Evolutionary conservation across 2,113 vertebrate species (phyloP), one percentile per base, ranked within the genome.

Genomic region (Tetrao urogallus): DNA sequence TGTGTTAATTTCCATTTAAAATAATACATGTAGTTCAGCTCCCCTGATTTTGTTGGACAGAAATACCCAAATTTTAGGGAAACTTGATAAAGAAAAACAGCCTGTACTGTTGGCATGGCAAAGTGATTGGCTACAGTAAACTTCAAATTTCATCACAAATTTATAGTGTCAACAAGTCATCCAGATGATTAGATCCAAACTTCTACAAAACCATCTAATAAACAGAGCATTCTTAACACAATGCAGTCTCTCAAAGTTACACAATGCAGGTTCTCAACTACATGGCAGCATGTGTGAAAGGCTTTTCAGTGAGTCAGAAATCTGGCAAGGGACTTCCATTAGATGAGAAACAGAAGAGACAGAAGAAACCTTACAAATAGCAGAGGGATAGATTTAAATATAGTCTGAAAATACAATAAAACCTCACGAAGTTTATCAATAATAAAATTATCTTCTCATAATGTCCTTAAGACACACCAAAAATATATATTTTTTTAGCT

Each of bases 291-390:
- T 82, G 50, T 84, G 77, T 85, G 92, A 97, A 91, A 90, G 50
- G 61, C 93, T 91, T 91, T 88, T 86, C 75, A 95, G 61, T 91
- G 94, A 96, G 71, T 91, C 95, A 92, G 81, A 92, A 89, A 92
- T 92, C 91, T 95, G 95, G 91, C 94, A 91, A 80, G 72, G 32
- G 8, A 15, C 32, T 92, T 96, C 71, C 63, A 76, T 77, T 85
- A 80, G 69, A 92, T 77, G 82, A 75, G 78, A 95, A 96, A 79
- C 87, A 91, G 70, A 85, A 48, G 50, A 89, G 64, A 71, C 56
- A 24, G 8, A 89, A 47, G 45, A 93, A 93, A 94, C 42, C 34
- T 92, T 89, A 60, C 20, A 92, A 88, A 92, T 32, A 93, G 19
- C 19, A 82, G 77, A 80, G 11, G 38, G 85, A 71, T 56, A 30